These are phyloP conservation scores for Dryobotodes eremita DNA, from an alignment of 2,888 invertebrate species.

Conservation along the genomic window DNA sequence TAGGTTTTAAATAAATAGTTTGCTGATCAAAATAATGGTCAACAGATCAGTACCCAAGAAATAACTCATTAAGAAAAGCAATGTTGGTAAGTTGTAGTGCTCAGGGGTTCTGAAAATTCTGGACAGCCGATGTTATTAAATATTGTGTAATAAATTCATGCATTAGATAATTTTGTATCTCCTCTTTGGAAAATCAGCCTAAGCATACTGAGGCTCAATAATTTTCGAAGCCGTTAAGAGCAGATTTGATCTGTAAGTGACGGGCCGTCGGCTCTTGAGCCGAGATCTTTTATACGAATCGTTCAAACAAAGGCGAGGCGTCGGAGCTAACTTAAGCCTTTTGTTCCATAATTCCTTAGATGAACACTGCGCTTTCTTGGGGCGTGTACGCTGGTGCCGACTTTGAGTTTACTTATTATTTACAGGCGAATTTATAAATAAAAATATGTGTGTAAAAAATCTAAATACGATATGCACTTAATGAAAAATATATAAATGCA, in stretches of 20 bases:
- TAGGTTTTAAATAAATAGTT: neutral
- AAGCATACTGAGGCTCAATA: slow-evolving; percentile 30
- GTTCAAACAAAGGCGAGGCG: slow-evolving; percentile 80
- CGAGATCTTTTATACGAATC: slow-evolving; percentile 78
- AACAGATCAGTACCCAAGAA: too few species aligned
- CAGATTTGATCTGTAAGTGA: slow-evolving; percentile 77
- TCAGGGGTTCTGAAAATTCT: too few species aligned
- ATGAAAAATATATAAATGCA: too few species aligned
- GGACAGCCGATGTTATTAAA: too few species aligned
- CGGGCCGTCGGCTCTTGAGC: slow-evolving; percentile 81
- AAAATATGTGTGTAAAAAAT: too few species aligned
- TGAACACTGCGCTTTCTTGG: slow-evolving; percentile 76
- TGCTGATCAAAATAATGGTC: neutral
- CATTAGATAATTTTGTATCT: neutral
- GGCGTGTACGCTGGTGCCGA: slow-evolving; percentile 71
- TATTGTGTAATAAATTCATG: too few species aligned
- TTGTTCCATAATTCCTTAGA: slow-evolving; percentile 87
- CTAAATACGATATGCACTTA: too few species aligned
- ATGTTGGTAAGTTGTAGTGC: too few species aligned
- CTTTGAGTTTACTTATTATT: neutral
- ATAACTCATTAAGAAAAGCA: too few species aligned
- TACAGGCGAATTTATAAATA: neutral
- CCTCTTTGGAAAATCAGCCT: slow-evolving; percentile 10
- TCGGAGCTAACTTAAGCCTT: slow-evolving; percentile 85
- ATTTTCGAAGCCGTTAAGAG: slow-evolving; percentile 63